phyloP scores from a whole-genome alignment of 2,113 vertebrate genomes.

The Trematocara marginatum region DNA sequence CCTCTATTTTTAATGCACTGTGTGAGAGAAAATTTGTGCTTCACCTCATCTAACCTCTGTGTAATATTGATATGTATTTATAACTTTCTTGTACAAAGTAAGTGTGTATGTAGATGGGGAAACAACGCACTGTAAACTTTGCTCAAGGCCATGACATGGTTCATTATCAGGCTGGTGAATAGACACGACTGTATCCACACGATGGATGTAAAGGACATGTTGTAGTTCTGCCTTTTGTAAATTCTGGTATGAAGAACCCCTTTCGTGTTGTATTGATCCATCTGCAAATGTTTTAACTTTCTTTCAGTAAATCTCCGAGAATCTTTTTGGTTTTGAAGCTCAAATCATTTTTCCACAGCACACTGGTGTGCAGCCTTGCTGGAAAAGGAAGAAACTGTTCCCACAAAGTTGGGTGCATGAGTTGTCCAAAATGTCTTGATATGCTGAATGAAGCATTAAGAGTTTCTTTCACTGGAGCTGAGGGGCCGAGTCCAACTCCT shows the following conservation, averaged over 20 bases:
- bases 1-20: not conserved
- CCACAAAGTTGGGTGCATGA: not conserved
- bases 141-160: not conserved
- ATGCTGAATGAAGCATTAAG: not conserved
- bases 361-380: not conserved
- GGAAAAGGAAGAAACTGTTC: not conserved
- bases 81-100: not conserved
- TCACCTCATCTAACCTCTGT: not conserved
- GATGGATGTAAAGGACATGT: not conserved
- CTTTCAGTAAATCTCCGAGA: not conserved
- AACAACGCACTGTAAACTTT: not conserved
- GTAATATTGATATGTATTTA: not conserved
- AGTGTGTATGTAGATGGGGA: not conserved
- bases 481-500: not conserved
- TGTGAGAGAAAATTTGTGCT: not conserved
- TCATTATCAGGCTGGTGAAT: not conserved
- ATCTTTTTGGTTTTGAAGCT: not conserved
- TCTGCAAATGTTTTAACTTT: not conserved
- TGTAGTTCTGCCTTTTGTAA: not conserved
- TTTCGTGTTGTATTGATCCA: not conserved
- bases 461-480: not conserved
- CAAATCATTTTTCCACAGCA: not conserved
- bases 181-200: not conserved
- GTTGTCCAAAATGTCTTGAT: not conserved
- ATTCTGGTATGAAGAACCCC: not conserved